Base-by-base conservation (phyloP, 2,888 invertebrate genomes). In the Tanypteryx hageni region DNA sequence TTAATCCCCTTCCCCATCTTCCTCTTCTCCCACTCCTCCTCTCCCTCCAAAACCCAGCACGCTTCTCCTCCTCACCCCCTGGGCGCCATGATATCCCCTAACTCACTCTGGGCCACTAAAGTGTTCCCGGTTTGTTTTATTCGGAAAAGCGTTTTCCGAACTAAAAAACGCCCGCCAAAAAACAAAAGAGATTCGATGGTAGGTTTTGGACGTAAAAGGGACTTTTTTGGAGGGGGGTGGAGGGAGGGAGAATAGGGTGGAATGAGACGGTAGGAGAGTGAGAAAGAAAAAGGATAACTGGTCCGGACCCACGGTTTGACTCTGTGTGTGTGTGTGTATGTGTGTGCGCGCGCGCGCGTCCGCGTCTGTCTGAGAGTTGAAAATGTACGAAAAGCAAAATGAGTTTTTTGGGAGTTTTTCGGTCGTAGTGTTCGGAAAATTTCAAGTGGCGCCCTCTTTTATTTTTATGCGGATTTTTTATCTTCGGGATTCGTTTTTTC, bases 181-280 rank as follows among this genome's bases (percentile, higher is more conserved):
- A 76, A 76, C 76, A 76, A 76, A 76, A 76, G 76, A 76, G 76
- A 76, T 76, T 22, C 76, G 76, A 76, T 27, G 22, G 76, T 76
- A 27, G 22, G 76, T 76, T 76, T 76, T 44, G 44, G 76, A 76
- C 76, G 76, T 76, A 76, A 76, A 76, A 76, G 76, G 76, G 22
- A 76, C 76, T 76, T 76, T 76, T 44, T 44, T 44, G 44, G 44
- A 44, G 22, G 76, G 27, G 27, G 27, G 22, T 68, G 68, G 18
- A 22, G 68, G 11, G 18, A 68, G n/a, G n/a, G 68, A n/a, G 11
- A 22, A 8, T 7, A 16, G 13, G 11, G 64, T 11, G 0, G 64
- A n/a, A 14, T 0, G 64, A n/a, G 64, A 18, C n/a, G 64, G 64
- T 8, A 64, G 11, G 64, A 14, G 64, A 3, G 22, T n/a, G 22